Base-by-base conservation (phyloP, 2,797 vertebrate species). In the Acomys russatus region DNA sequence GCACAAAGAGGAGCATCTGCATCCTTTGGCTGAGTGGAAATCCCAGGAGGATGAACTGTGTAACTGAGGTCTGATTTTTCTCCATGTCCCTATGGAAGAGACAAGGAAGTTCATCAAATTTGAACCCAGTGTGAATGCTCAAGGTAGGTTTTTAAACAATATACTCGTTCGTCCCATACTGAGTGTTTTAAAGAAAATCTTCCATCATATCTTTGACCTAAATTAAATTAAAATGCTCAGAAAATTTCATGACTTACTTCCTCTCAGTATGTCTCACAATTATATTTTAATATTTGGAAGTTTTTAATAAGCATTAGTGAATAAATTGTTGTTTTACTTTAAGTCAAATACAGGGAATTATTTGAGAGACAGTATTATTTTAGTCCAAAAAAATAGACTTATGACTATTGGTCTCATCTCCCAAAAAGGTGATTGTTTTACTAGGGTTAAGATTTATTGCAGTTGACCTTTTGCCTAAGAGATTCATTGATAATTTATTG, bases 41-140 rank as follows among this genome's bases (percentile, higher is more conserved):
- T 11, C 97, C 97, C 73, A 96, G n/a, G 0, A 98, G 94, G 1
- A 97, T 38, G 93, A 98, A 97, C 4, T 97, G 93, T 3, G 93
- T 64, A 33, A 97, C 23, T 0, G 6, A 38, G 3, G 96, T 94
- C 56, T 94, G 82, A 83, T 98, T 98, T 71, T 1, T 38, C 25
- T 17, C 66, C 94, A 98, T 96, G 51, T 51, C 9, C 51, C 73
- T 98, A 51, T 84, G 66, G 70, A 82, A 88, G 11, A 88, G 54
- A 97, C 35, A 87, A 64, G 2, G 3, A 54, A 89, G 2, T 17
- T 92, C 15, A 89, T 9, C 56, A 74, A 12, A 2, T 35, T 9
- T 35, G 56, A 78, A 71, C 15, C 25, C 35, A 18, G 9, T 44
- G 8, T 78, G 6, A 38, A 20, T 49, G 4, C 11, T 61, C 17